A percentile compares a stretch with the other conserved stretches of the same genome.
These are phyloP conservation scores for Galerucella pusilla DNA, from an alignment of 2,888 invertebrate genomes.

Conservation along the genomic window DNA sequence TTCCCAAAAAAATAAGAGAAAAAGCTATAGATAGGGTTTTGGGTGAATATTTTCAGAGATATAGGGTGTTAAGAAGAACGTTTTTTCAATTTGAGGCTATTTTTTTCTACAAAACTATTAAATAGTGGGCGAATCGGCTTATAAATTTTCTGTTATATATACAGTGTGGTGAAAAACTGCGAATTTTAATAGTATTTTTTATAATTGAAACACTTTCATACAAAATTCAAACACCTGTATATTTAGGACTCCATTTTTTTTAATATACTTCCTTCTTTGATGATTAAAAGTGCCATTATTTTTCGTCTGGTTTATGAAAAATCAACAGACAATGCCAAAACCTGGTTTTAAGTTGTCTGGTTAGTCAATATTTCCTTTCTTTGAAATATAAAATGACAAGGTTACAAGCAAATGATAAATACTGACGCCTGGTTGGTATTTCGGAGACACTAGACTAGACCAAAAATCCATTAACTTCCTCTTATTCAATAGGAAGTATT, in stretches of 20 bases:
- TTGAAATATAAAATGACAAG: neutral
- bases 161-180: no score
- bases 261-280: neutral
- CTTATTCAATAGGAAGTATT: no score
- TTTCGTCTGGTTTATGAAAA: slow-evolving; percentile 19
- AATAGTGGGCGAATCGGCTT: no score
- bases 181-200: no score
- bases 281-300: slow-evolving; percentile 12
- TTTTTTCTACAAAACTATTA: no score
- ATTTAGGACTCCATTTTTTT: no score
- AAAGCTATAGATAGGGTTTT: no score
- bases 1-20: no score
- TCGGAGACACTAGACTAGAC: neutral
- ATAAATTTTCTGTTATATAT: no score
- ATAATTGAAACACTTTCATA: neutral
- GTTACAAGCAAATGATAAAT: slow-evolving; percentile 4
- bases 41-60: no score
- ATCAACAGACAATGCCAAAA: slow-evolving; percentile 25
- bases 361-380: slow-evolving; percentile 33
- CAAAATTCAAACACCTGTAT: neutral
- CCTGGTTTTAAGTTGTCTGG: slow-evolving; percentile 32
- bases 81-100: no score
- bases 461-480: neutral
- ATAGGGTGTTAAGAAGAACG: no score
- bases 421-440: neutral